phyloP scores from a whole-genome alignment of 2,113 vertebrate genomes.

The Columba janthina region DNA sequence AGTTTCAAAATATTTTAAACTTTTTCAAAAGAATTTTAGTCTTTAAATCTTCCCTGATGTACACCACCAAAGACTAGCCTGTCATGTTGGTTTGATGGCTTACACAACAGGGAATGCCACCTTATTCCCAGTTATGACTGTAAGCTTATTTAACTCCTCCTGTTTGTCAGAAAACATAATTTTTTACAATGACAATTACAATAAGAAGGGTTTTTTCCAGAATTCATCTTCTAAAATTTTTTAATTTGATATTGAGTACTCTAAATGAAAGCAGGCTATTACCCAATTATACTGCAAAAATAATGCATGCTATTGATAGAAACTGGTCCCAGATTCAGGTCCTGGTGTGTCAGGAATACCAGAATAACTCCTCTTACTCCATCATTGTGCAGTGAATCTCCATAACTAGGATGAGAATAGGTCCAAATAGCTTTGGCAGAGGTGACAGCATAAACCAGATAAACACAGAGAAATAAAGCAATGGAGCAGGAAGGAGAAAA shows the following conservation, averaged over 20 bases:
- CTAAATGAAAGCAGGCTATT: neutral
- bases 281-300: neutral
- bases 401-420: neutral
- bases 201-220: neutral
- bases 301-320: neutral
- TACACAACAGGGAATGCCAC: neutral
- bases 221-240: neutral
- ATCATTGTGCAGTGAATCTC: neutral
- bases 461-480: neutral
- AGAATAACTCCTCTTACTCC: neutral
- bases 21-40: neutral
- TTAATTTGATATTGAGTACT: neutral
- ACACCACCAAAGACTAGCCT: neutral
- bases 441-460: neutral
- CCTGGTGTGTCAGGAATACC: neutral
- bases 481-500: neutral
- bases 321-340: neutral
- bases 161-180: neutral
- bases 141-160: neutral
- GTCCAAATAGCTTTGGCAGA: neutral
- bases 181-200: neutral
- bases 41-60: neutral
- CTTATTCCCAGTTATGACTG: neutral
- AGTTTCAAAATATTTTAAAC: conserved; percentile 8
- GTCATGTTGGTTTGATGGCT: neutral